Conservation (phyloP, 2,113 vertebrate genomes). For the Indri indri region DNA sequence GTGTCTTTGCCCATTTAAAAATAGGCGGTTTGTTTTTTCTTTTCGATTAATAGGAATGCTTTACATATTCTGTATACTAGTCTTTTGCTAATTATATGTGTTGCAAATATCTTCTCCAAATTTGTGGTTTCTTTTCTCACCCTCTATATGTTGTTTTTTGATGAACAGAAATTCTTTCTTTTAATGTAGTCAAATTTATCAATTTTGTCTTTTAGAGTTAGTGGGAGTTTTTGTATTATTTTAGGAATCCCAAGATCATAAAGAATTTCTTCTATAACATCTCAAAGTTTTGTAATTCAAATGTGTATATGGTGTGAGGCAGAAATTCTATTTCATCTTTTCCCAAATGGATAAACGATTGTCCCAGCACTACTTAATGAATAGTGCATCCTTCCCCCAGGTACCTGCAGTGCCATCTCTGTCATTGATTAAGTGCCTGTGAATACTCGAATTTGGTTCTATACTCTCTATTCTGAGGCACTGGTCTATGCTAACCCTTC, state of each 20-base stretch:
- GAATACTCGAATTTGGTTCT: background rate
- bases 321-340: background rate
- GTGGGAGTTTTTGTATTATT: background rate
- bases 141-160: background rate
- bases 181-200: background rate
- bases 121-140: background rate
- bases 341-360: background rate
- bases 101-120: background rate
- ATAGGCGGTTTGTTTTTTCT: background rate
- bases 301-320: background rate
- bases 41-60: slow-evolving; percentile 39
- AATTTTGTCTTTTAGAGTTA: background rate
- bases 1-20: slow-evolving; percentile 18
- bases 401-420: background rate
- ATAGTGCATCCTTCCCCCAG: background rate
- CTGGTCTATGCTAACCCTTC: background rate
- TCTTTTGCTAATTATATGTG: background rate
- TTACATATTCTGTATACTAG: background rate
- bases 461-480: background rate
- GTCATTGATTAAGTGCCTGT: background rate
- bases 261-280: background rate
- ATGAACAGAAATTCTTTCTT: background rate
- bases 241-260: background rate
- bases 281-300: slow-evolving; percentile 20
- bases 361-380: background rate